Conservation (phyloP, 2,113 vertebrate species). For the Festucalex cinctus region DNA sequence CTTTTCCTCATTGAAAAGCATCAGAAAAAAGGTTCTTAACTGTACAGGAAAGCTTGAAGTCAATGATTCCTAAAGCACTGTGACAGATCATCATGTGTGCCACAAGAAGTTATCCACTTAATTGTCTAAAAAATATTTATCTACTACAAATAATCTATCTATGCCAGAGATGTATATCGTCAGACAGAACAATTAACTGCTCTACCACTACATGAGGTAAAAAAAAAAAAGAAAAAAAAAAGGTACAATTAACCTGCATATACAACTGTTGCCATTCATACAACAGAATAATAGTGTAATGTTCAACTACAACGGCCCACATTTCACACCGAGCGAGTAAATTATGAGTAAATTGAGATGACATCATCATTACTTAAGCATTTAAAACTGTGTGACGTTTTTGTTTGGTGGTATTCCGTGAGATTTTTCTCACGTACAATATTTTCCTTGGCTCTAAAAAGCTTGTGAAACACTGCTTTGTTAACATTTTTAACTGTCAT, state of each 20-base stretch:
- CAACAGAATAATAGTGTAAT: not conserved
- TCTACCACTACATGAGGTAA: not conserved
- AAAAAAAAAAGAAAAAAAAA: no score
- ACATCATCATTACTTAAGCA: not conserved
- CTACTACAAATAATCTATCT: not conserved
- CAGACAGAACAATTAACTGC: not conserved
- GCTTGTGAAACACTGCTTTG: not conserved
- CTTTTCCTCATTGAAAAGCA: no score
- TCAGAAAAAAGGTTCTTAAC: not conserved
- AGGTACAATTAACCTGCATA: not conserved
- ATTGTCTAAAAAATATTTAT: not conserved
- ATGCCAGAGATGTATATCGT: not conserved
- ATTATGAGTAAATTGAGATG: not conserved
- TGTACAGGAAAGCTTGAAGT: not conserved
- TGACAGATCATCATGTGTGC: not conserved
- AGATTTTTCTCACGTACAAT: not conserved
- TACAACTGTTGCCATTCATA: not conserved
- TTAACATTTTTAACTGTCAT: not conserved
- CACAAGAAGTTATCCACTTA: no score
- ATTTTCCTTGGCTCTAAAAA: not conserved
- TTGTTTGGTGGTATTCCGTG: not conserved
- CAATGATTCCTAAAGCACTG: not conserved
- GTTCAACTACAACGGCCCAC: not conserved
- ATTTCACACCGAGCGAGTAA: not conserved
- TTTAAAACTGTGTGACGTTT: not conserved